phyloP scores from a whole-genome alignment of 2,113 vertebrate genomes.

The Argyrosomus japonicus region DNA sequence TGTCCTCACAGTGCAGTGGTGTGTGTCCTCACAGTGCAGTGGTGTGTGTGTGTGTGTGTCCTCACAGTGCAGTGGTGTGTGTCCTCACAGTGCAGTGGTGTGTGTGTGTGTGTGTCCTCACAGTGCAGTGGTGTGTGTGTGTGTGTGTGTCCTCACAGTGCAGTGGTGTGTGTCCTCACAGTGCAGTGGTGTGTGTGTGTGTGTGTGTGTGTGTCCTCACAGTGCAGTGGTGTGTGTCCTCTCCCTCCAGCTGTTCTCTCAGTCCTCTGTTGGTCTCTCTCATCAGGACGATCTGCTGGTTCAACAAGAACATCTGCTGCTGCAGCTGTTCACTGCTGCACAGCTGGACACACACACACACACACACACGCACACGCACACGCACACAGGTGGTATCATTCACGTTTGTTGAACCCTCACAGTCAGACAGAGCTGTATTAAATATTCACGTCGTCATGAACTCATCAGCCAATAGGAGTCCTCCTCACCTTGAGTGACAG shows the following conservation, averaged over 20 bases:
- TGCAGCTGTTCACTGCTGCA: conserved; percentile 92
- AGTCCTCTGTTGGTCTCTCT: conserved; percentile 92
- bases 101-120: neutral
- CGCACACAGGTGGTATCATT: neutral
- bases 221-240: conserved; percentile 73
- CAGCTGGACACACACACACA: conserved; percentile 81
- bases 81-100: neutral
- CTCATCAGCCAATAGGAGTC: neutral
- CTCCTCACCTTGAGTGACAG: conserved; percentile 92
- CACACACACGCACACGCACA: neutral
- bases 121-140: no score
- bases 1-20: no score
- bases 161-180: neutral
- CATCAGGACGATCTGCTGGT: conserved; percentile 93
- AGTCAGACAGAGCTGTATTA: no score
- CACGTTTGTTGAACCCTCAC: no score
- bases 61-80: no score
- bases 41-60: neutral
- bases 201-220: conserved; percentile 46
- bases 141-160: no score
- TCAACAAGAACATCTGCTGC: conserved; percentile 94
- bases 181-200: neutral
- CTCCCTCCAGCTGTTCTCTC: conserved; percentile 73
- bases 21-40: neutral
- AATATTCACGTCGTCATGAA: no score